A percentile compares a stretch with the other conserved stretches of the same genome.
Evolutionary conservation across 2,113 vertebrate species (phyloP).

Genomic region (Calyptomena viridis): DNA sequence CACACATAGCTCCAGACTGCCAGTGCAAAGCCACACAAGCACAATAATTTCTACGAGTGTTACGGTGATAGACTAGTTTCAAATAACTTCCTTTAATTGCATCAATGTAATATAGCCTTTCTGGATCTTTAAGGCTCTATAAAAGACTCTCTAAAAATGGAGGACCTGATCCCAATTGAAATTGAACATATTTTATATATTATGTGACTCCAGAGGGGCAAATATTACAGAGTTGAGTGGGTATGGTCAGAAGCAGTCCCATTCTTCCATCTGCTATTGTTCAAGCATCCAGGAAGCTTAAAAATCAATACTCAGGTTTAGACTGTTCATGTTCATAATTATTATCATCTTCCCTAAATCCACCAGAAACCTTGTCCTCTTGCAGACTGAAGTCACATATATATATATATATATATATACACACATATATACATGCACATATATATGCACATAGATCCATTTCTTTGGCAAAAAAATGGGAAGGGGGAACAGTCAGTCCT

Average conservation of each 20-base stretch:
- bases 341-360: neutral
- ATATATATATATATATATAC: neutral
- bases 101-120: neutral
- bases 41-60: slow-evolving; percentile 20
- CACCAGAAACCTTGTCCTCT: neutral
- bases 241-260: neutral
- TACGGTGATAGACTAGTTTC: neutral
- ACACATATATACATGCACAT: neutral
- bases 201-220: neutral
- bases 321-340: neutral
- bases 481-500: neutral
- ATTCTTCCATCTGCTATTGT: neutral
- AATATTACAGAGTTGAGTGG: neutral
- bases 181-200: neutral
- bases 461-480: neutral
- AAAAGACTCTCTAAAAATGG: neutral
- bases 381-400: neutral
- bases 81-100: neutral
- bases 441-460: accelerated
- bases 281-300: neutral
- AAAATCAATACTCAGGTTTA: neutral
- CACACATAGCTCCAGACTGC: slow-evolving; percentile 11
- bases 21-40: slow-evolving; percentile 21
- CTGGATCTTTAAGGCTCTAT: neutral
- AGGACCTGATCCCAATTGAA: neutral